phyloP scores from a whole-genome alignment of 1,140 invertebrate genomes.

The Caenorhabditis brenneri region DNA sequence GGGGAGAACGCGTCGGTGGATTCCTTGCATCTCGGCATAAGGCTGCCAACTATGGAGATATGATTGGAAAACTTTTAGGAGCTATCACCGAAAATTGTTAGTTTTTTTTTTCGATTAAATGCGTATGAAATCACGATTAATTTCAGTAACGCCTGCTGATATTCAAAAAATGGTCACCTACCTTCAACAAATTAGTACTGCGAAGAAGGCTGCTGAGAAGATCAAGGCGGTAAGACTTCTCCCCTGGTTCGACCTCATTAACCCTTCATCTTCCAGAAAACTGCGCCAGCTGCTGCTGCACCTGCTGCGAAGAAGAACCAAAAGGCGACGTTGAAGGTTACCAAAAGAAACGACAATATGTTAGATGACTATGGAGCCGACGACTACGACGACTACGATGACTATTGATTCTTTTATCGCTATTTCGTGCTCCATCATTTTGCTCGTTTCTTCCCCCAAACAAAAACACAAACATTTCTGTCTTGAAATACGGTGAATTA shows the following conservation, averaged over 20 bases:
- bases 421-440: not conserved
- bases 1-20: constrained; percentile 48
- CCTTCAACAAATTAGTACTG: constrained; percentile 47
- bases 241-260: not conserved
- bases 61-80: constrained; percentile 33
- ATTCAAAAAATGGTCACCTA: constrained; percentile 49
- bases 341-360: constrained; percentile 11
- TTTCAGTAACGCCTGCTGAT: constrained; percentile 50
- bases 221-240: constrained; percentile 6
- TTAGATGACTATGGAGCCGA: constrained; percentile 47
- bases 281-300: not conserved
- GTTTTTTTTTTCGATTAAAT: constrained; percentile 3
- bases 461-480: constrained; percentile 28
- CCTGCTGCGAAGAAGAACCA: constrained; percentile 17
- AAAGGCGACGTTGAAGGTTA: constrained; percentile 44
- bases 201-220: constrained; percentile 47
- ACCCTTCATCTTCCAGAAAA: not conserved
- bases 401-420: not conserved
- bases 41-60: constrained; percentile 50
- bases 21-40: constrained; percentile 47
- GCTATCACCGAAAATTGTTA: constrained; percentile 31
- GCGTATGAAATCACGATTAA: not conserved
- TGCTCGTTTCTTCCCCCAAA: not conserved
- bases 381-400: not conserved
- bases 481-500: constrained; percentile 71